These are phyloP conservation scores for Myotis yumanensis DNA, from an alignment of 2,113 vertebrate species.

Conservation along the genomic window DNA sequence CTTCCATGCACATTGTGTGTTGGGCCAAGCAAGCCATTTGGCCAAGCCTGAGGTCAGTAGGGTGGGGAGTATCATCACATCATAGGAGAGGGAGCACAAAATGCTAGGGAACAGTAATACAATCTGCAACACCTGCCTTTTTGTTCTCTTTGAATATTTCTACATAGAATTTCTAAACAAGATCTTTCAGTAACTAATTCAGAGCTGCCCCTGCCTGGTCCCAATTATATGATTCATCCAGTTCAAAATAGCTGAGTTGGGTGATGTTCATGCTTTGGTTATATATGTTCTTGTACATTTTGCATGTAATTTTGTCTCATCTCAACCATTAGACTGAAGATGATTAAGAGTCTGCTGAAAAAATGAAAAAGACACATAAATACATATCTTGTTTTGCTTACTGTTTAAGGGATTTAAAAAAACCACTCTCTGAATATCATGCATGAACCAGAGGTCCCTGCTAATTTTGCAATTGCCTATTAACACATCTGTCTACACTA, in stretches of 20 bases:
- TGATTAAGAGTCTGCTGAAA: constrained; percentile 9
- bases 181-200: not conserved
- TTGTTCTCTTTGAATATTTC: not conserved
- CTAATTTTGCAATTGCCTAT: not conserved
- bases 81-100: not conserved
- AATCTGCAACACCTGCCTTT: not conserved
- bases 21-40: not conserved
- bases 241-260: not conserved
- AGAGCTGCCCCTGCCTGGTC: not conserved
- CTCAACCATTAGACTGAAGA: not conserved
- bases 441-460: not conserved
- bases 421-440: not conserved
- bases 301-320: constrained; percentile 5
- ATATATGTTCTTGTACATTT: not conserved
- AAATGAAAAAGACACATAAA: constrained; percentile 11
- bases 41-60: not conserved
- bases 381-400: not conserved
- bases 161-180: constrained; percentile 33
- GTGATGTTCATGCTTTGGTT: not conserved
- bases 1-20: not conserved
- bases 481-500: not conserved
- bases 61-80: not conserved
- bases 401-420: not conserved
- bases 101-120: not conserved
- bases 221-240: not conserved